Conservation (phyloP, 2,888 invertebrate genomes). For the Trachelus tabidus region DNA sequence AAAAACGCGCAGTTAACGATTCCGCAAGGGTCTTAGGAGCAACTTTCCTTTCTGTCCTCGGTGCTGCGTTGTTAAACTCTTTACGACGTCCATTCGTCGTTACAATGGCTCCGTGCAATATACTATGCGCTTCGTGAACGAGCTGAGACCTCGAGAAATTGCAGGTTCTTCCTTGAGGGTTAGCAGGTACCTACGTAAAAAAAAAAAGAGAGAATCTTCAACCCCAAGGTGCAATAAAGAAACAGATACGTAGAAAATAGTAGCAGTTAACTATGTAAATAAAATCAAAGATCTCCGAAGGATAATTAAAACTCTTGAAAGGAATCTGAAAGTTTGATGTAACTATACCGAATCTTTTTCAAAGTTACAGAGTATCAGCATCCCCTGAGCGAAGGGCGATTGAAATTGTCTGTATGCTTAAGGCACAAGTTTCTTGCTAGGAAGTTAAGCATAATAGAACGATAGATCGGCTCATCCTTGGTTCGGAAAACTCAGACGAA, state of each 20-base stretch:
- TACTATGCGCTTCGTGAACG: background rate
- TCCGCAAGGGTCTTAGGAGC: conserved; percentile 43
- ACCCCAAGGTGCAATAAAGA: background rate
- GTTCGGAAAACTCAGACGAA: conserved; percentile 40
- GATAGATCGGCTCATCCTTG: conserved; percentile 41
- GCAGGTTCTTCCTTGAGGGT: background rate
- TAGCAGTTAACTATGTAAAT: background rate
- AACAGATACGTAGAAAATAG: background rate
- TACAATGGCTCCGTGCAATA: conserved; percentile 31
- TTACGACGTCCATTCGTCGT: conserved; percentile 61
- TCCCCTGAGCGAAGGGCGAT: background rate
- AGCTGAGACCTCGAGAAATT: background rate
- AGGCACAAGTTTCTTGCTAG: conserved; percentile 12
- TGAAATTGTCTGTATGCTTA: background rate
- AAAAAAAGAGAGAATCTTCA: background rate
- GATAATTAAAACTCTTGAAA: background rate
- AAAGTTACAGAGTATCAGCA: background rate
- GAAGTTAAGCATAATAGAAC: conserved; percentile 42
- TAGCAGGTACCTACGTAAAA: background rate
- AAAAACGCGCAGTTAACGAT: conserved; percentile 23
- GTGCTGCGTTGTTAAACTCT: conserved; percentile 58
- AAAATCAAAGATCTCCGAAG: background rate
- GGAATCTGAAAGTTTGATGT: background rate
- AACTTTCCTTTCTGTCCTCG: conserved; percentile 49
- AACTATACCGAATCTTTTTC: background rate